Conservation (phyloP, 2,888 invertebrate species). For the Corythucha ciliata region DNA sequence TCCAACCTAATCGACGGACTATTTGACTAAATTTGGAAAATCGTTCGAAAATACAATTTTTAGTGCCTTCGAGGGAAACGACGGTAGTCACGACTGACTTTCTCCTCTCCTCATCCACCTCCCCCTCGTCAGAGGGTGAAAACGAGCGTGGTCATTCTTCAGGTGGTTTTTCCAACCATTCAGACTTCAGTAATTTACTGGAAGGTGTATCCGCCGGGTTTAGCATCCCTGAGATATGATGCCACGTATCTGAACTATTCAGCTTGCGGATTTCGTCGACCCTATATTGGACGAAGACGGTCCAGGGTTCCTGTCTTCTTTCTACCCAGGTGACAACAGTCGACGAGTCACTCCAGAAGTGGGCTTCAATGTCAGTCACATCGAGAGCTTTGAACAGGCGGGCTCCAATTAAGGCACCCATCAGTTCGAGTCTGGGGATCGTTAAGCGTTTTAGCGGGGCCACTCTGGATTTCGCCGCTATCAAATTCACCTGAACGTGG, state of each 20-base stretch:
- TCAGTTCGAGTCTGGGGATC: conserved; percentile 38
- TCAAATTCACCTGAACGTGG: conserved; percentile 30
- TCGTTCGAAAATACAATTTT: not conserved
- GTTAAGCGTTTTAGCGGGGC: conserved; percentile 34
- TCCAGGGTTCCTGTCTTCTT: conserved; percentile 32
- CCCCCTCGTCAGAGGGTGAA: not conserved
- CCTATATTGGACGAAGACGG: conserved; percentile 36
- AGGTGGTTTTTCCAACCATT: conserved; percentile 33
- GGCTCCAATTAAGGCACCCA: conserved; percentile 35
- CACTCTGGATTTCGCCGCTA: conserved; percentile 36
- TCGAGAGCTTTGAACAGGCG: conserved; percentile 28
- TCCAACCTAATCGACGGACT: conserved; percentile 8
- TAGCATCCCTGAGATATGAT: conserved; percentile 36
- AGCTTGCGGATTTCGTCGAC: conserved; percentile 36
- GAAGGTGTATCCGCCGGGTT: conserved; percentile 39
- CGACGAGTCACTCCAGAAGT: conserved; percentile 37
- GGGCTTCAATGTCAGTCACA: not conserved
- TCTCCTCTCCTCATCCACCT: not conserved
- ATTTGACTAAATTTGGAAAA: conserved; percentile 11
- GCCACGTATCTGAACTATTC: conserved; percentile 31
- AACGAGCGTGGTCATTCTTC: not conserved
- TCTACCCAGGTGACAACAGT: conserved; percentile 36
- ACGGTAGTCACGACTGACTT: not conserved
- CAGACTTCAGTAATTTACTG: conserved; percentile 33
- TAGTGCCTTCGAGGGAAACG: not conserved